Conservation (phyloP, 2,113 vertebrate genomes). For the Tetraodon nigroviridis region DNA sequence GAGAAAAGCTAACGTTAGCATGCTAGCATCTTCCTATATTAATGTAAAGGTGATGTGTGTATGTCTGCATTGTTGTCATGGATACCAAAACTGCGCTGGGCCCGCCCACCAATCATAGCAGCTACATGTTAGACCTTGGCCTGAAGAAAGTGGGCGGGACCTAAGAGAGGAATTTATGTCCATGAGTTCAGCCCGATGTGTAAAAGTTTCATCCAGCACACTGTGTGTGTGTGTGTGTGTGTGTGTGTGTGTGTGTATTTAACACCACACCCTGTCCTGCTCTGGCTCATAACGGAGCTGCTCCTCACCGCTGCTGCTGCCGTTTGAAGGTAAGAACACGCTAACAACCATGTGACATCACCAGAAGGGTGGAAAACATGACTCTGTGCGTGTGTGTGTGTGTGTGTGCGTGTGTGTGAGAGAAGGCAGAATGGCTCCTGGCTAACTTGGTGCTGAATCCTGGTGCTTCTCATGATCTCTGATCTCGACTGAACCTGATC, state of each 20-base stretch:
- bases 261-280: conserved; percentile 64
- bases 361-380: too few relatives aligned
- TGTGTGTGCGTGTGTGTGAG: too few relatives aligned
- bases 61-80: not conserved
- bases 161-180: conserved; percentile 37
- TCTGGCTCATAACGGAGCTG: conserved; percentile 49
- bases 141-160: not conserved
- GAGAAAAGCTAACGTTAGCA: too few relatives aligned
- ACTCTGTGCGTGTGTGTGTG: too few relatives aligned
- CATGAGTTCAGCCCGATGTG: conserved; percentile 17
- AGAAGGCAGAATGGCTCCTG: too few relatives aligned
- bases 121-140: not conserved
- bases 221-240: conserved; percentile 14
- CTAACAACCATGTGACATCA: too few relatives aligned
- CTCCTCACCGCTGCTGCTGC: conserved; percentile 42
- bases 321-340: not conserved
- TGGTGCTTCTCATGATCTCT: too few relatives aligned
- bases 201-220: conserved; percentile 31
- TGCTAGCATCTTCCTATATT: too few relatives aligned
- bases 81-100: not conserved
- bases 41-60: too few relatives aligned
- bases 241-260: conserved; percentile 21
- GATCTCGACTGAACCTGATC: too few relatives aligned
- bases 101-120: conserved; percentile 11
- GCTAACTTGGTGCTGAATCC: too few relatives aligned